A percentile compares a stretch with the other conserved stretches of the same genome.
phyloP scores from a whole-genome alignment of 2,113 vertebrate genomes.

The Sceloporus tristichus region DNA sequence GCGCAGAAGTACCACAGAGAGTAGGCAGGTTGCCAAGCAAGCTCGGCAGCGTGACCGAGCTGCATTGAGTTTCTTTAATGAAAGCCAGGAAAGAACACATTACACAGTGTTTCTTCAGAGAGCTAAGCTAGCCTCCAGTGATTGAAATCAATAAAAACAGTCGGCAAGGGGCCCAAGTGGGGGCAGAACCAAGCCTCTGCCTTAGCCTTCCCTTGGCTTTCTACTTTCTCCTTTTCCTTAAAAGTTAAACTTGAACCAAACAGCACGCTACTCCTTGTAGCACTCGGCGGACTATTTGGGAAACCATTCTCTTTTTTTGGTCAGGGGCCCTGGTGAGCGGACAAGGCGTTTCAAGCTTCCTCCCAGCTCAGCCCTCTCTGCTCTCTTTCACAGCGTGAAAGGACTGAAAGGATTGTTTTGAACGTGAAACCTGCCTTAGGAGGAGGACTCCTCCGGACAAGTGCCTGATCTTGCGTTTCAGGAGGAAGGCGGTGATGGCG shows the following conservation, averaged over 20 bases:
- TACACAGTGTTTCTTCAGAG: conserved; percentile 81
- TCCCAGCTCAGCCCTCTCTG: neutral
- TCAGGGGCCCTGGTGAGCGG: conserved; percentile 54
- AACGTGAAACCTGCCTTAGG: conserved; percentile 46
- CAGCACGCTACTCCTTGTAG: conserved; percentile 42
- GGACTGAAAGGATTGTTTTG: conserved; percentile 51
- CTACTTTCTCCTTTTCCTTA: conserved; percentile 72
- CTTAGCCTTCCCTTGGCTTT: conserved; percentile 66
- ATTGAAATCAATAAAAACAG: conserved; percentile 83
- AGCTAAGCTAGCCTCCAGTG: conserved; percentile 78
- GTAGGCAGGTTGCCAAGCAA: conserved; percentile 86
- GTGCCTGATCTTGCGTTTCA: conserved; percentile 57
- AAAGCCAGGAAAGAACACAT: conserved; percentile 90
- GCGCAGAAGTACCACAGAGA: conserved; percentile 80
- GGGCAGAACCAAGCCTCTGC: conserved; percentile 72
- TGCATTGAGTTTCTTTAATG: conserved; percentile 88
- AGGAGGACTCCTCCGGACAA: conserved; percentile 66
- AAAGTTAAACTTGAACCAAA: conserved; percentile 73
- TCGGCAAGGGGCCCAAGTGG: conserved; percentile 75
- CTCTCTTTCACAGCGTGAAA: neutral
- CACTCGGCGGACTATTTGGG: neutral
- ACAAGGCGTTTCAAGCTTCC: conserved; percentile 6
- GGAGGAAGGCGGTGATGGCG: conserved; percentile 15
- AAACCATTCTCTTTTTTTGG: conserved; percentile 55
- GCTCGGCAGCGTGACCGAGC: conserved; percentile 84